Evolutionary conservation across 2,888 invertebrate species (phyloP).

Genomic region (Netelia inedita): DNA sequence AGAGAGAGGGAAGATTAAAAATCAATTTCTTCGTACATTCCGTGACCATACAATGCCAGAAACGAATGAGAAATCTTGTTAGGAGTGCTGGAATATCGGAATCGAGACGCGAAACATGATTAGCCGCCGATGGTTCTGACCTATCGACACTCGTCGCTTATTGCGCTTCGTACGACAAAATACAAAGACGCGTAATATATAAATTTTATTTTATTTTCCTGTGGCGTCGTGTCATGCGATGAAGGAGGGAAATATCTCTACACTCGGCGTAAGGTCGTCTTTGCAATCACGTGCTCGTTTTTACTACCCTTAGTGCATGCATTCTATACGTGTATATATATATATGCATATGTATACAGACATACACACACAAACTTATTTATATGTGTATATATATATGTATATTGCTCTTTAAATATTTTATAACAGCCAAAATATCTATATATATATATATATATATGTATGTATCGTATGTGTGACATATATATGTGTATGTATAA

Average conservation of each 20-base stretch:
- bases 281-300: constrained; percentile 20
- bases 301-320: not conserved
- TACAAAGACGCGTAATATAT: not conserved
- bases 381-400: not conserved
- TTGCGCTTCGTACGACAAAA: not conserved
- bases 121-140: constrained; percentile 8
- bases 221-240: constrained; percentile 17
- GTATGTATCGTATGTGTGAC: too few relatives aligned
- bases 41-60: constrained; percentile 5
- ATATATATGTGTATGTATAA: too few relatives aligned
- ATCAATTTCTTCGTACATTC: not conserved
- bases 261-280: constrained; percentile 31
- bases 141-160: constrained; percentile 5
- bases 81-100: not conserved
- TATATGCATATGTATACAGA: not conserved
- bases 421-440: too few relatives aligned
- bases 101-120: not conserved
- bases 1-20: not conserved
- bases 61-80: constrained; percentile 10
- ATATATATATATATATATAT: too few relatives aligned
- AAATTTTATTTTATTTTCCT: not conserved
- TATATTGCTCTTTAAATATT: not conserved
- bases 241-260: constrained; percentile 25
- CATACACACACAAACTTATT: not conserved
- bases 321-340: not conserved